Percentiles rank a stretch among this genome's conserved stretches.
Evolutionary conservation across 2,888 invertebrate genomes (phyloP).

Genomic region (Epistrophe grossulariae): DNA sequence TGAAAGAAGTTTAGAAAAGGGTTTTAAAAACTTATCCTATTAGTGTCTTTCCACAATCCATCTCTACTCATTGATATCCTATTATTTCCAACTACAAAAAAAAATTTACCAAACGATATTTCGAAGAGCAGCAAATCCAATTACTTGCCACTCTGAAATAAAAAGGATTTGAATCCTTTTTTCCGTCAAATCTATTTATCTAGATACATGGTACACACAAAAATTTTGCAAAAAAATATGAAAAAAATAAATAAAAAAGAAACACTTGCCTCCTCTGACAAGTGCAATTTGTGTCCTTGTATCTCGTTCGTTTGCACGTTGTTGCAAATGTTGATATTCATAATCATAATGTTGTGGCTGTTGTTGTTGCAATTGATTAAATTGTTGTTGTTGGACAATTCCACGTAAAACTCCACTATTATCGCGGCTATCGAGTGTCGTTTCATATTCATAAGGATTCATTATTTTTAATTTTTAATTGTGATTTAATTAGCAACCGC

Average conservation of each 20-base stretch:
- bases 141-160: neutral
- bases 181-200: neutral
- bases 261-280: conserved; percentile 82
- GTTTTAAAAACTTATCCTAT: neutral
- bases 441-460: conserved; percentile 84
- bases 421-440: conserved; percentile 84
- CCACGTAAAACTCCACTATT: conserved; percentile 79
- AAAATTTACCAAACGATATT: neutral
- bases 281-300: conserved; percentile 81
- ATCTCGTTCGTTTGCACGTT: conserved; percentile 79
- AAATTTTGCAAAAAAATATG: neutral
- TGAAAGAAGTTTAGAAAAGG: rapidly evolving
- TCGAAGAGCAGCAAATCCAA: neutral
- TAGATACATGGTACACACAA: neutral
- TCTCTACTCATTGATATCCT: neutral
- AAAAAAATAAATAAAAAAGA: neutral
- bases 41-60: neutral
- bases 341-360: conserved; percentile 81
- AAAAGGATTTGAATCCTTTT: neutral
- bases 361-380: conserved; percentile 75
- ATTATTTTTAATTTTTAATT: conserved; percentile 77
- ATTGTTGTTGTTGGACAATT: conserved; percentile 79
- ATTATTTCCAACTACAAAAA: too few relatives aligned
- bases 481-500: conserved; percentile 80
- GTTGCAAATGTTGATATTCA: conserved; percentile 83